Conservation (phyloP, 2,888 invertebrate genomes). For the Aradus depressus region DNA sequence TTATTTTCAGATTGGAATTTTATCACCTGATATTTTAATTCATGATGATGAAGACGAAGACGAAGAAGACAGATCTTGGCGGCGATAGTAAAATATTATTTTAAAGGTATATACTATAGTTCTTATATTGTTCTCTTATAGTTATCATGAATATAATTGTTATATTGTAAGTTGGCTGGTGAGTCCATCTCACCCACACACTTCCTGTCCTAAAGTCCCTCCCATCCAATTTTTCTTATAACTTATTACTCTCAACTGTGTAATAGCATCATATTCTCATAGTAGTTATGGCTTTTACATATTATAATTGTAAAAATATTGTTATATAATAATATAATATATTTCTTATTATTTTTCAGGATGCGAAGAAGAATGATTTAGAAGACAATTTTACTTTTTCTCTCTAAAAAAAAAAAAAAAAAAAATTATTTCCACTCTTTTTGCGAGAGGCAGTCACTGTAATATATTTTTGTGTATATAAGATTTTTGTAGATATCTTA, state of each 20-base stretch:
- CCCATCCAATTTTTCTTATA: background rate
- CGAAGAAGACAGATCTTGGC: slow-evolving; percentile 77
- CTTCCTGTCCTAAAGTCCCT: background rate
- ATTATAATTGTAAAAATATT: background rate
- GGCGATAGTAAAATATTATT: slow-evolving; percentile 68
- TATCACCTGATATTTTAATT: slow-evolving; percentile 48
- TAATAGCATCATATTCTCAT: background rate
- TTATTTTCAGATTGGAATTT: slow-evolving; percentile 12
- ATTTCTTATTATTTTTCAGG: slow-evolving; percentile 7
- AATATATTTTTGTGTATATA: slow-evolving; percentile 12
- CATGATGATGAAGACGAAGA: slow-evolving; percentile 73
- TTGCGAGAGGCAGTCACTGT: slow-evolving; percentile 9
- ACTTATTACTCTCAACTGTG: background rate
- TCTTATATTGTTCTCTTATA: too few relatives aligned
- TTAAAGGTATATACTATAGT: too few relatives aligned
- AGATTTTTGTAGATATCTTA: slow-evolving; percentile 3
- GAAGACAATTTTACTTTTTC: background rate
- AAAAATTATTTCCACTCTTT: too few relatives aligned
- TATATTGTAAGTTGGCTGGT: background rate
- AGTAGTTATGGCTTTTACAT: background rate
- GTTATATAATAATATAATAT: background rate
- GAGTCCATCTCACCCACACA: background rate
- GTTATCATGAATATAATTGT: too few relatives aligned
- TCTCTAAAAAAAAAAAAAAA: slow-evolving; percentile 3
- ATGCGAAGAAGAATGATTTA: too few relatives aligned